A percentile compares a stretch with the other conserved stretches of the same genome.
Evolutionary conservation across 2,888 invertebrate species (phyloP).

Genomic region (Belgica antarctica): DNA sequence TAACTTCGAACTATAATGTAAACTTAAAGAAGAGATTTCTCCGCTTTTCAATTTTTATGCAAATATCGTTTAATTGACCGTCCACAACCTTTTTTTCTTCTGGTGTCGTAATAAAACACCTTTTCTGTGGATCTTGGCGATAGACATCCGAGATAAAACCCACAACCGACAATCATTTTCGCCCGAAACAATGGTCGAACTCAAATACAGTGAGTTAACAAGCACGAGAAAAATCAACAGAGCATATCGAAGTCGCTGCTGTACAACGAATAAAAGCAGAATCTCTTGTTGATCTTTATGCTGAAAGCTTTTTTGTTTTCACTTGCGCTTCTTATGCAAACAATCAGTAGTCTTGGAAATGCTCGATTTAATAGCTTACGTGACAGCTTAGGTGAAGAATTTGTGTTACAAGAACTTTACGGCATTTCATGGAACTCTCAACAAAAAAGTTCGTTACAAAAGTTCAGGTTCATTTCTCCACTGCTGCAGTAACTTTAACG

Average conservation of each 20-base stretch:
- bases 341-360: background rate
- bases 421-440: no score
- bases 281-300: constrained; percentile 7
- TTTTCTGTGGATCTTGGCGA: background rate
- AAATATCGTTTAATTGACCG: background rate
- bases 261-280: background rate
- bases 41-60: background rate
- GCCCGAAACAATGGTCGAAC: background rate
- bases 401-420: background rate
- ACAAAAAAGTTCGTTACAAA: no score
- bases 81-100: background rate
- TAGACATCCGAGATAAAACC: background rate
- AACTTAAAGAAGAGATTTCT: no score
- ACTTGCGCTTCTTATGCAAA: background rate
- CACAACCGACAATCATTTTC: background rate
- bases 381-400: background rate
- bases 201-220: background rate
- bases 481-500: background rate
- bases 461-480: no score
- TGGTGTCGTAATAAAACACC: constrained; percentile 5
- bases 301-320: background rate
- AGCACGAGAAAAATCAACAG: background rate
- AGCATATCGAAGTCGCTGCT: background rate
- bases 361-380: background rate
- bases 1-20: no score